Percentiles rank a stretch among this genome's conserved stretches.
Conservation (phyloP, 2,888 invertebrate species). For the Clanis bilineata region DNA sequence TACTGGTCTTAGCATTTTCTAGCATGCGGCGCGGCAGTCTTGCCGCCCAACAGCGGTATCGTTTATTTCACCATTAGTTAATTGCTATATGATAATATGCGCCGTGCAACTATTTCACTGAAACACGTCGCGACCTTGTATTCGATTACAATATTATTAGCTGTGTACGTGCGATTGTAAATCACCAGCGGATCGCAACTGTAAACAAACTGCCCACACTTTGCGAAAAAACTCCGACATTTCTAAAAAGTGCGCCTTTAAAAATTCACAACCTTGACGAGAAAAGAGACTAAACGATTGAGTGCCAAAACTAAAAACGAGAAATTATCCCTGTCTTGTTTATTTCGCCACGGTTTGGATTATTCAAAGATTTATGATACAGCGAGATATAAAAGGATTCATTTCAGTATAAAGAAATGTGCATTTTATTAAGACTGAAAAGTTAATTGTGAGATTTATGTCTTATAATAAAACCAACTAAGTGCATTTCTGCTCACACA, state of each 20-base stretch:
- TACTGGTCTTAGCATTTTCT: too few species aligned
- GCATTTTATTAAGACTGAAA: too few species aligned
- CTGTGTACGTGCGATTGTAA: slow-evolving; percentile 48
- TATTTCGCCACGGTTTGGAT: neutral
- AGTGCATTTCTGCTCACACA: too few species aligned
- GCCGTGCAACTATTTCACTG: slow-evolving; percentile 34
- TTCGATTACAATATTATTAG: slow-evolving; percentile 47
- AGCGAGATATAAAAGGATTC: neutral
- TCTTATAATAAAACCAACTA: too few species aligned
- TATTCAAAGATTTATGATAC: neutral
- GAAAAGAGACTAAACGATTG: slow-evolving; percentile 43
- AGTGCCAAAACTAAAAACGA: slow-evolving; percentile 43
- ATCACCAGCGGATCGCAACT: slow-evolving; percentile 56
- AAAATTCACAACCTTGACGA: slow-evolving; percentile 54
- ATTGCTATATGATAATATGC: slow-evolving; percentile 25
- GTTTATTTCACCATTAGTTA: slow-evolving; percentile 21
- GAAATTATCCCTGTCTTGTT: neutral
- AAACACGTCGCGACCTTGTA: slow-evolving; percentile 57
- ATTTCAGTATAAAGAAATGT: neutral
- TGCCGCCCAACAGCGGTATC: neutral
- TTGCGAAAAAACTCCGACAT: slow-evolving; percentile 48
- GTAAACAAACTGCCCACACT: slow-evolving; percentile 65
- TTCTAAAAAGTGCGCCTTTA: slow-evolving; percentile 47
- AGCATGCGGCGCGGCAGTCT: neutral
- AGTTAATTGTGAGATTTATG: too few species aligned